These are phyloP conservation scores for Streptopelia turtur DNA, from an alignment of 2,797 vertebrate genomes.

Conservation along the genomic window DNA sequence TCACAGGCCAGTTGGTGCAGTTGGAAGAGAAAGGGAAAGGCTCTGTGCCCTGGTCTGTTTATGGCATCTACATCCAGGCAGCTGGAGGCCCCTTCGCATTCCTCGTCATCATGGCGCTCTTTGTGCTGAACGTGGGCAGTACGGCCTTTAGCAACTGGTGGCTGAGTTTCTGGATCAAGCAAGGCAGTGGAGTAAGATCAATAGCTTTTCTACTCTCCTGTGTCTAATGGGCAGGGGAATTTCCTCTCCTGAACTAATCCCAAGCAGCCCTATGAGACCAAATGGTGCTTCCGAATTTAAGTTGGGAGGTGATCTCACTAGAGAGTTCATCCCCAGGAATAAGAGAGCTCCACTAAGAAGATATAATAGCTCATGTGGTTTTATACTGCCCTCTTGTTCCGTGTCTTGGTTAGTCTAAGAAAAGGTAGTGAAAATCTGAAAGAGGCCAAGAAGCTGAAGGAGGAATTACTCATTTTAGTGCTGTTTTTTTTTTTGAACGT, in stretches of 20 bases:
- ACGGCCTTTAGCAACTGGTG: conserved; percentile 95
- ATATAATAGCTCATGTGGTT: not conserved
- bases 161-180: conserved; percentile 95
- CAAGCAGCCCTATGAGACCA: not conserved
- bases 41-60: conserved; percentile 89
- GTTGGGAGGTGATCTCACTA: not conserved
- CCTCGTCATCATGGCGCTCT: conserved; percentile 87
- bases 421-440: not conserved
- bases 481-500: not conserved
- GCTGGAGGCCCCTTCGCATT: conserved; percentile 88
- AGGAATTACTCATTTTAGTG: not conserved
- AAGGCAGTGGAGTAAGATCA: conserved; percentile 90
- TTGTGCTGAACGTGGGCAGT: conserved; percentile 90
- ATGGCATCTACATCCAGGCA: conserved; percentile 86
- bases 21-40: conserved; percentile 88
- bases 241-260: not conserved
- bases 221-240: not conserved
- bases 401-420: not conserved
- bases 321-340: not conserved
- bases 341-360: not conserved
- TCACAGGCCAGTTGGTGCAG: conserved; percentile 84
- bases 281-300: not conserved
- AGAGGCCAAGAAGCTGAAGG: not conserved
- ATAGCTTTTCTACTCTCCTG: not conserved
- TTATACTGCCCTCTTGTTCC: not conserved